Conservation (phyloP, 2,888 invertebrate genomes). For the Seladonia tumulorum region DNA sequence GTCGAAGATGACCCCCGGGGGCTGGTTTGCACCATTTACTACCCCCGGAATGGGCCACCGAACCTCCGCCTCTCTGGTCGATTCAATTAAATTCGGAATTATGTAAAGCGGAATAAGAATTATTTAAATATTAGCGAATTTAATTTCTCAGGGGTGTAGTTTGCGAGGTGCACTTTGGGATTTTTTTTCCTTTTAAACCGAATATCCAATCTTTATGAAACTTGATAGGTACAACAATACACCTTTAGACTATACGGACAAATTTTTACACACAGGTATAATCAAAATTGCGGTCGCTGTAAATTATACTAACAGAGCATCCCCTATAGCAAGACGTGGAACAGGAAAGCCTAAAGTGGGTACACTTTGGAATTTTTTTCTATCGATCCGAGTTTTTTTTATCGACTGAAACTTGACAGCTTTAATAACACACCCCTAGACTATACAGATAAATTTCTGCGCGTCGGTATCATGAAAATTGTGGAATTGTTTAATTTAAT, state of each 20-base stretch:
- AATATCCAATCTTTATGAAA: too few species aligned
- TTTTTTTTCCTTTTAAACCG: background rate
- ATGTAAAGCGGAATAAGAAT: background rate
- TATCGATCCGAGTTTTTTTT: too few species aligned
- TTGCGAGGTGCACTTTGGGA: background rate
- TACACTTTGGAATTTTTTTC: too few species aligned
- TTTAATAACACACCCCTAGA: accelerated
- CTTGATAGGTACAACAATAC: too few species aligned
- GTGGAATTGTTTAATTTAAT: background rate
- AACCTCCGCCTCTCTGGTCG: background rate
- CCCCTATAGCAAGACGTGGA: too few species aligned
- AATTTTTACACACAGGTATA: too few species aligned
- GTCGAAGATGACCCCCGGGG: background rate
- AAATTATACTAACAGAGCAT: too few species aligned
- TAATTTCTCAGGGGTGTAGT: background rate
- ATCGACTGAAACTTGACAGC: background rate
- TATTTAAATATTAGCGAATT: background rate
- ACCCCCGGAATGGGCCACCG: background rate
- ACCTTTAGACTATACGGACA: too few species aligned
- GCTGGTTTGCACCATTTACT: background rate
- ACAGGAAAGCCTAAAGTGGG: too few species aligned
- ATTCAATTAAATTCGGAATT: background rate
- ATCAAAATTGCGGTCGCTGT: too few species aligned
- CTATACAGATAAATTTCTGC: background rate
- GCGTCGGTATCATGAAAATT: background rate